Conservation (phyloP, 2,888 invertebrate genomes). For the Scaptomyza cyrtandrae region DNA sequence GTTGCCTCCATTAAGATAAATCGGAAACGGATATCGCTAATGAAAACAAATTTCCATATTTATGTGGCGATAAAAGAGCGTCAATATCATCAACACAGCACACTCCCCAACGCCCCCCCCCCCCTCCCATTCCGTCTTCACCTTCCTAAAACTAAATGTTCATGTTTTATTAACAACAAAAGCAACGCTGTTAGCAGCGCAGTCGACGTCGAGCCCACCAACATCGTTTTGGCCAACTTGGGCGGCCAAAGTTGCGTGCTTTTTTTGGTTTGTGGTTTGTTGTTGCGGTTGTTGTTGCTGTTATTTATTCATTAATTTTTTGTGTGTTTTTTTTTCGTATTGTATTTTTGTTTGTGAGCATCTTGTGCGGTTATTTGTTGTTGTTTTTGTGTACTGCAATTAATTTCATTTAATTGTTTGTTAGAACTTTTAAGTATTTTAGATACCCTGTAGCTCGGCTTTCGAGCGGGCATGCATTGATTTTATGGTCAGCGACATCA, state of each 20-base stretch:
- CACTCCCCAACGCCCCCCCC: too few relatives aligned
- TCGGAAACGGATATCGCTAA: constrained; percentile 80
- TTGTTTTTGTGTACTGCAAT: constrained; percentile 37
- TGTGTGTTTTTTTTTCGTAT: too few relatives aligned
- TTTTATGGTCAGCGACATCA: too few relatives aligned
- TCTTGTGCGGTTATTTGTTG: constrained; percentile 19
- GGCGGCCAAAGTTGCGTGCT: constrained; percentile 30
- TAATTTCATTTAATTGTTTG: constrained; percentile 50
- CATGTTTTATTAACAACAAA: constrained; percentile 17
- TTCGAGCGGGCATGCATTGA: too few relatives aligned
- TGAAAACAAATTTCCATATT: constrained; percentile 78
- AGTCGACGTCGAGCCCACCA: constrained; percentile 29
- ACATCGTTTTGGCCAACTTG: constrained; percentile 44
- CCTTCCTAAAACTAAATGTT: constrained; percentile 16
- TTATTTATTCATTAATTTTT: constrained; percentile 16
- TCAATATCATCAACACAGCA: constrained; percentile 36
- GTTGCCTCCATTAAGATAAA: constrained; percentile 68
- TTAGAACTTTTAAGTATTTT: constrained; percentile 9
- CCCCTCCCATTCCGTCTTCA: not conserved
- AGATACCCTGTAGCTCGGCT: too few relatives aligned
- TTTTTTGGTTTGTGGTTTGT: constrained; percentile 13
- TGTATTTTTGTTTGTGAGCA: constrained; percentile 29
- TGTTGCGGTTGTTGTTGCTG: not conserved
- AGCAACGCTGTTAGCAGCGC: constrained; percentile 15
- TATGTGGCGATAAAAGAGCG: constrained; percentile 65